Evolutionary conservation across 2,797 vertebrate species (phyloP), one percentile per base, ranked within the genome.

Genomic region (Babyrousa celebensis): DNA sequence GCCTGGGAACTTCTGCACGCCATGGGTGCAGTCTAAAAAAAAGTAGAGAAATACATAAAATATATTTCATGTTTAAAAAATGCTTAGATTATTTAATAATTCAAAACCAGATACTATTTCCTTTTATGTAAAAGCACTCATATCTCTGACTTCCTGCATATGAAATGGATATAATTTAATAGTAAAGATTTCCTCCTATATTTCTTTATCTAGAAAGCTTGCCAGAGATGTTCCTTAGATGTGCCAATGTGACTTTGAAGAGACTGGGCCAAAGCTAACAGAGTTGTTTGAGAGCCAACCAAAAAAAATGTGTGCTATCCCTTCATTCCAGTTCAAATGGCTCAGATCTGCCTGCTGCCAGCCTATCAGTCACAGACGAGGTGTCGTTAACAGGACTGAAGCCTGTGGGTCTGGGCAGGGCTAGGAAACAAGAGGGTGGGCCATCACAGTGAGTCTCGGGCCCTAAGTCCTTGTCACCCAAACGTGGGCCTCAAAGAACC

Each of bases 371-470:
- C 88, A 23, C 5, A 10, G 12, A 21, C 0, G 10, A 11, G 48
- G 86, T 8, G 7, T 74, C 16, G 1, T 78, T 10, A 68, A 85
- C 70, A 25, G n/a, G 71, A 36, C 70, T 85, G 74, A n/a, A 54
- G 18, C 29, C 48, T 32, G 74, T 56, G 43, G 43, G 72, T 29
- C 29, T 52, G 56, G 11, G 14, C 3, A 78, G 18, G n/a, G 52
- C 52, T 29, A 56, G 75, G 18, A 89, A 96, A 87, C 62, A 89
- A 77, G 86, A 96, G 32, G 2, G 20, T 0, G 21, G 18, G 29
- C 90, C 95, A 92, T 11, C 9, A 23, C 85, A 78, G 95, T 75
- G 85, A 98, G 94, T 96, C 97, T 88, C 72, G 74, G 93, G 58
- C 96, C 96, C 48, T 71, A 85, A 87, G 14, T 94, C 93, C 96